A percentile compares a stretch with the other conserved stretches of the same genome.
phyloP scores from a whole-genome alignment of 1,140 invertebrate species.

The Cherax quadricarinatus region DNA sequence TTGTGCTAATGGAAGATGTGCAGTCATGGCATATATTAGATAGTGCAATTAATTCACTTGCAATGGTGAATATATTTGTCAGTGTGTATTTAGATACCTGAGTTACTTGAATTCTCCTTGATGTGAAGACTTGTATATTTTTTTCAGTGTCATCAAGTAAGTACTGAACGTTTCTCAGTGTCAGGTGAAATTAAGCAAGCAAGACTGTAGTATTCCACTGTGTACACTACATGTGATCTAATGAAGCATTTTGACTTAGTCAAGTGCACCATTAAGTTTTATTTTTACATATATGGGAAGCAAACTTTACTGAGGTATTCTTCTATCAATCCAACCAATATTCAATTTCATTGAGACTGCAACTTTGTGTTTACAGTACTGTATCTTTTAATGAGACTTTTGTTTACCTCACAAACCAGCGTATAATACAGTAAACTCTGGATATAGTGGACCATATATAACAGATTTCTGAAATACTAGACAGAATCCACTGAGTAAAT shows the following conservation, averaged over 20 bases:
- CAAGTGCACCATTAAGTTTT: neutral
- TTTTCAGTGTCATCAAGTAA: conserved; percentile 17
- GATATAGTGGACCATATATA: too few species aligned
- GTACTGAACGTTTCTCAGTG: conserved; percentile 15
- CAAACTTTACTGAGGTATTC: neutral
- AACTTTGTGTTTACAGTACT: too few species aligned
- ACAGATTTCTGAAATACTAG: neutral
- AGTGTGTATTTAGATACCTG: conserved; percentile 24
- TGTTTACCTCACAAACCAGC: too few species aligned
- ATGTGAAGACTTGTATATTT: conserved; percentile 29
- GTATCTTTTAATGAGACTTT: too few species aligned
- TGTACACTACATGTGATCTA: conserved; percentile 17
- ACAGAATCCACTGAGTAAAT: neutral
- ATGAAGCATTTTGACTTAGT: neutral
- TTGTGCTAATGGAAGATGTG: conserved; percentile 29
- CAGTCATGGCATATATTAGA: conserved; percentile 24
- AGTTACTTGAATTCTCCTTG: conserved; percentile 15
- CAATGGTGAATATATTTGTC: conserved; percentile 25
- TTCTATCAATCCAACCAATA: neutral
- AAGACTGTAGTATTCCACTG: neutral
- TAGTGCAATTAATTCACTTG: conserved; percentile 20
- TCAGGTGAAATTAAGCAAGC: neutral
- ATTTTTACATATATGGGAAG: conserved; percentile 1
- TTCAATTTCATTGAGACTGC: neutral
- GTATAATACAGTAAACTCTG: too few species aligned